These are phyloP conservation scores for Ditula angustiorana DNA, from an alignment of 2,888 invertebrate genomes.

Conservation along the genomic window DNA sequence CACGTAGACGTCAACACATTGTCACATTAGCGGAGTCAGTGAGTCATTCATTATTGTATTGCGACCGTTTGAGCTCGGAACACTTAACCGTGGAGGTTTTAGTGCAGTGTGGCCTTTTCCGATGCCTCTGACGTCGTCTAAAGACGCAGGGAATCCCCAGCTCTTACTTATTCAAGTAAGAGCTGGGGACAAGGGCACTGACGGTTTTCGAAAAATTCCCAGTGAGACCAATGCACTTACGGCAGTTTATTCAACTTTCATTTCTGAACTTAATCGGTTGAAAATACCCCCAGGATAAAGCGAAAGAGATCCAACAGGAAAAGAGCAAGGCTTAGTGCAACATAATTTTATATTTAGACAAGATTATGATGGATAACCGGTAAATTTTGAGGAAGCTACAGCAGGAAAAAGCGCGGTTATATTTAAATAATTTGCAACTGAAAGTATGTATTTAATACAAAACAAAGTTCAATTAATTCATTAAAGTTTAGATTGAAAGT, in stretches of 20 bases:
- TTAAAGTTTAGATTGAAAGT: no score
- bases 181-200: slow-evolving; percentile 1
- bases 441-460: no score
- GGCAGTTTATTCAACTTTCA: not conserved
- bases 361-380: not conserved
- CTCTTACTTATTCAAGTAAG: not conserved
- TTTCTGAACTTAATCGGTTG: not conserved
- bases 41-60: slow-evolving; percentile 6
- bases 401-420: not conserved
- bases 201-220: slow-evolving; percentile 9
- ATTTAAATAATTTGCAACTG: not conserved
- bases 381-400: not conserved
- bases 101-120: slow-evolving; percentile 19
- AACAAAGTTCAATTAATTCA: no score
- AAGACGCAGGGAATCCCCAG: slow-evolving; percentile 23
- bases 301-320: not conserved
- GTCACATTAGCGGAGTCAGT: slow-evolving; percentile 20
- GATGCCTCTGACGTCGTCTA: slow-evolving; percentile 19
- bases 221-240: not conserved
- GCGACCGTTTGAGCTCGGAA: not conserved
- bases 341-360: not conserved
- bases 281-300: not conserved
- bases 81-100: not conserved
- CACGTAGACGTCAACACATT: slow-evolving; percentile 14
- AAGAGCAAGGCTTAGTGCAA: not conserved